Evolutionary conservation across 2,888 invertebrate species (phyloP).

Genomic region (Fragum fragum): DNA sequence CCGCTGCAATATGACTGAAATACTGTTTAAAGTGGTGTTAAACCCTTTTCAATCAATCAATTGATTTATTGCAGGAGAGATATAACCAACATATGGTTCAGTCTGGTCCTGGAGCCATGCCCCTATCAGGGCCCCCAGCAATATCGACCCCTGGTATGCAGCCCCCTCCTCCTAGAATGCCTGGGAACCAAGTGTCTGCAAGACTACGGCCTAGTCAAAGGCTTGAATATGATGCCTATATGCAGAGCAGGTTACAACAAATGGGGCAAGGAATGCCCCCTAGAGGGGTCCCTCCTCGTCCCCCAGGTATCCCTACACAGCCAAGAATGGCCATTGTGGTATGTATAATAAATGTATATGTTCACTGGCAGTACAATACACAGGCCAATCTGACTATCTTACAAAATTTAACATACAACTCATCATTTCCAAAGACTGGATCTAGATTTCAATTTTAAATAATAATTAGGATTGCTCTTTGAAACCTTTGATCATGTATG

Average conservation of each 20-base stretch:
- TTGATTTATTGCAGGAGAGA: constrained; percentile 72
- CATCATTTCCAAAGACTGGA: too few relatives aligned
- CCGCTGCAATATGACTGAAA: too few relatives aligned
- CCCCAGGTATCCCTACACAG: constrained; percentile 83
- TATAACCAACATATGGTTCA: constrained; percentile 69
- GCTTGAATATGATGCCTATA: constrained; percentile 85
- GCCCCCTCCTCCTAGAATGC: constrained; percentile 63
- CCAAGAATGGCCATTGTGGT: constrained; percentile 75
- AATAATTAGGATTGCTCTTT: too few relatives aligned
- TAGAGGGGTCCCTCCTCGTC: constrained; percentile 59
- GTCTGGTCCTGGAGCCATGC: constrained; percentile 50
- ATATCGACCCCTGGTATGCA: constrained; percentile 39
- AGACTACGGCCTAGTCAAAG: constrained; percentile 71
- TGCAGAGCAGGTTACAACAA: constrained; percentile 83
- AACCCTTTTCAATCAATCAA: too few relatives aligned
- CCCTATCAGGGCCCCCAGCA: constrained; percentile 13
- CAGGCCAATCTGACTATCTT: too few relatives aligned
- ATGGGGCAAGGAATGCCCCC: constrained; percentile 61
- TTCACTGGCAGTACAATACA: too few relatives aligned
- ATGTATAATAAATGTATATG: too few relatives aligned
- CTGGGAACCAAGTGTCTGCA: constrained; percentile 60
- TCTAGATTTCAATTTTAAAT: too few relatives aligned
- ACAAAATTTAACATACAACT: too few relatives aligned
- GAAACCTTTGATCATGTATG: too few relatives aligned
- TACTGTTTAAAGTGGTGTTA: too few relatives aligned